Conservation (phyloP, 2,888 invertebrate species). For the Dynastes tityus region DNA sequence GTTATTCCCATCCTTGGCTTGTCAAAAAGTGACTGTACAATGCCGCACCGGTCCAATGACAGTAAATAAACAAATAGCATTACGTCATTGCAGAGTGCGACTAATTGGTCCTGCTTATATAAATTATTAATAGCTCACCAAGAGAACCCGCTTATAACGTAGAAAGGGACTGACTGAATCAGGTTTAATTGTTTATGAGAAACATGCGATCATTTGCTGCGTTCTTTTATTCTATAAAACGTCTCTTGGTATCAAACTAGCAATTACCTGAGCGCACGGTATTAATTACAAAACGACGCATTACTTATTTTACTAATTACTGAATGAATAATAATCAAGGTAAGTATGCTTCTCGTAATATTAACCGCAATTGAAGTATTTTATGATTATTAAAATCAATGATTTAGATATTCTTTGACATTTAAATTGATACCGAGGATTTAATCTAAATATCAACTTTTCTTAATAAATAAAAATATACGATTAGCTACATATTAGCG, state of each 20-base stretch:
- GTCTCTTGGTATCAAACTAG: conserved; percentile 17
- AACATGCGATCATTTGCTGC: conserved; percentile 36
- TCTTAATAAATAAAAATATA: no score
- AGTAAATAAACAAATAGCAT: conserved; percentile 58
- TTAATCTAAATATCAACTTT: no score
- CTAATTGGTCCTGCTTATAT: conserved; percentile 53
- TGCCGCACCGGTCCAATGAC: conserved; percentile 55
- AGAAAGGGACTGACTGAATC: conserved; percentile 48
- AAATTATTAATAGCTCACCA: conserved; percentile 51
- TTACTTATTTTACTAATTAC: conserved; percentile 33
- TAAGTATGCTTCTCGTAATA: conserved; percentile 6
- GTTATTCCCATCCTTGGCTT: conserved; percentile 60
- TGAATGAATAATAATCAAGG: conserved; percentile 32
- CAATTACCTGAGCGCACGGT: conserved; percentile 13
- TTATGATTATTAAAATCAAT: conserved; percentile 14
- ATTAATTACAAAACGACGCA: conserved; percentile 29
- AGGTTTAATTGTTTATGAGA: conserved; percentile 46
- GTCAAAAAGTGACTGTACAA: conserved; percentile 59
- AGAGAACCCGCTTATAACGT: conserved; percentile 19
- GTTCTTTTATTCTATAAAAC: conserved; percentile 39
- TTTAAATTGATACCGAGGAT: background rate
- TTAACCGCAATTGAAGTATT: background rate
- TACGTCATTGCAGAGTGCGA: conserved; percentile 56
- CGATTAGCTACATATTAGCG: no score
- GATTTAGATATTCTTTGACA: conserved; percentile 23